A percentile compares a stretch with the other conserved stretches of the same genome.
phyloP scores from a whole-genome alignment of 30 jellyfish, hydroid and myxozoan species.

The Clytia hemisphaerica region DNA sequence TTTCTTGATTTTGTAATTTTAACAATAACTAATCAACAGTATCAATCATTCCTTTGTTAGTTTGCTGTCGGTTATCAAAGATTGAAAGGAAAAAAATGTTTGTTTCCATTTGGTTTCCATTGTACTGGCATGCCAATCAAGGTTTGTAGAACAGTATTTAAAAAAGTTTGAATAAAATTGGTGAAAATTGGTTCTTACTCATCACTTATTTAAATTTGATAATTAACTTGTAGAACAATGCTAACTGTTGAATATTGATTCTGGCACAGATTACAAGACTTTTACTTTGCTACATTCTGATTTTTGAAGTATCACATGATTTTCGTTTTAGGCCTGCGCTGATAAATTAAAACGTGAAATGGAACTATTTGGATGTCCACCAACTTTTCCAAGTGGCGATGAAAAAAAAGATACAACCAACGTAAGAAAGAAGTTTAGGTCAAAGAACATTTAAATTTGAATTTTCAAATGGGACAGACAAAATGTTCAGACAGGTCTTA shows the following conservation, averaged over 20 bases:
- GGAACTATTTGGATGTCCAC: conserved; percentile 94
- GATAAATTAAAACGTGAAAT: conserved; percentile 94
- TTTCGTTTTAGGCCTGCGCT: conserved; percentile 77
- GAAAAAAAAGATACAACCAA: conserved; percentile 21
- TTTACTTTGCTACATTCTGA: background rate
- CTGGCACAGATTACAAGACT: background rate
- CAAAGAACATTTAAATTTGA: too few species aligned
- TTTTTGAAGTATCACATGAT: background rate
- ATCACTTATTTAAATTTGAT: background rate
- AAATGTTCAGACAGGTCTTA: too few species aligned
- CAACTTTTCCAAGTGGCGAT: conserved; percentile 61
- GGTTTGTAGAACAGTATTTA: conserved; percentile 26
- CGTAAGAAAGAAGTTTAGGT: background rate
- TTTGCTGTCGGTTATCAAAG: conserved; percentile 99
- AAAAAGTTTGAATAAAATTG: background rate
- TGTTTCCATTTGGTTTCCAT: conserved; percentile 99
- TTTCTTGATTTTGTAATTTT: background rate
- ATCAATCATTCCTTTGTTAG: conserved; percentile 22
- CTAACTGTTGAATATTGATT: background rate
- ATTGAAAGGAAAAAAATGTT: conserved; percentile 87
- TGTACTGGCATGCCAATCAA: conserved; percentile 99
- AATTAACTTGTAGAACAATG: background rate
- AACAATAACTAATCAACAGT: background rate
- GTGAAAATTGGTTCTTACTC: too few species aligned
- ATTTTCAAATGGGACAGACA: too few species aligned